Percentiles rank a stretch among this genome's conserved stretches.
These are phyloP conservation scores for Ceyx margarethae DNA, from an alignment of 2,113 vertebrate species.

Conservation along the genomic window DNA sequence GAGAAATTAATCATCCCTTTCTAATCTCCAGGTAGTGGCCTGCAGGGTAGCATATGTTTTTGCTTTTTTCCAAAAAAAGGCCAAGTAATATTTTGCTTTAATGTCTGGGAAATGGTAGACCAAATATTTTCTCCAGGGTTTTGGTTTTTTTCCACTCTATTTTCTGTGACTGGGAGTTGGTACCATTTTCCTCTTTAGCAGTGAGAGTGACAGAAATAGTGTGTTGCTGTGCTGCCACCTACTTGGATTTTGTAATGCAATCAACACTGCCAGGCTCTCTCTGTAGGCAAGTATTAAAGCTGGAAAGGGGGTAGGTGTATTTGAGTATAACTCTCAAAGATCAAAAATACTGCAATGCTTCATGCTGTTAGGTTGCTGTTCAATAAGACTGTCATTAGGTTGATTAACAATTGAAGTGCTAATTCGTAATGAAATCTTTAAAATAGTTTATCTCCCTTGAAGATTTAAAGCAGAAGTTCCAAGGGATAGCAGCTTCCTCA, in stretches of 20 bases:
- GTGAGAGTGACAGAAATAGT: conserved; percentile 52
- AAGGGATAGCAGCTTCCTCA: background rate
- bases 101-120: background rate
- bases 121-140: background rate
- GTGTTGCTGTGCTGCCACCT: conserved; percentile 63
- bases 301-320: conserved; percentile 46
- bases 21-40: background rate
- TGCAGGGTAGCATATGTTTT: background rate
- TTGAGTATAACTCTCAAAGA: conserved; percentile 33
- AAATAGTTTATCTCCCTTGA: background rate
- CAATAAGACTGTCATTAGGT: background rate
- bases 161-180: conserved; percentile 11
- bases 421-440: conserved; percentile 21
- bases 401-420: conserved; percentile 32
- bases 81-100: background rate
- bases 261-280: conserved; percentile 47
- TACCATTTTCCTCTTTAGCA: conserved; percentile 39
- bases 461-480: background rate
- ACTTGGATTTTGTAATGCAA: conserved; percentile 44
- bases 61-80: background rate
- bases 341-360: conserved; percentile 19
- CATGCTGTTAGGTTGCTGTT: background rate
- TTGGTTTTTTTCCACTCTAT: background rate
- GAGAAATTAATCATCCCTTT: background rate
- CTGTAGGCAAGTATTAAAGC: conserved; percentile 51